A percentile compares a stretch with the other conserved stretches of the same genome.
phyloP scores from a whole-genome alignment of 1,140 invertebrate genomes.

The Laodelphax striatellus region DNA sequence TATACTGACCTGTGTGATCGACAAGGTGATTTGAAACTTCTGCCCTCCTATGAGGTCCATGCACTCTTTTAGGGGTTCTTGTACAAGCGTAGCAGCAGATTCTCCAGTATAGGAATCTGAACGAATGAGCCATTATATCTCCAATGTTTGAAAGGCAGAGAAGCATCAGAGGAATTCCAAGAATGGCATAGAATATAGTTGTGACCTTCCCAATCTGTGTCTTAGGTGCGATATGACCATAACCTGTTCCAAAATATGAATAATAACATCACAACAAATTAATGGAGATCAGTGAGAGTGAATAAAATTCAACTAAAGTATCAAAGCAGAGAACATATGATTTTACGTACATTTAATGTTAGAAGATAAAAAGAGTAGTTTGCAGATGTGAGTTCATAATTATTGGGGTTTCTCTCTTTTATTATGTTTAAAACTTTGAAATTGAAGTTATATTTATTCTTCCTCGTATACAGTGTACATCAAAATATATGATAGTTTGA shows the following conservation, averaged over 20 bases:
- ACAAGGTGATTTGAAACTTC: conserved; percentile 20
- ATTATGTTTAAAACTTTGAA: no score
- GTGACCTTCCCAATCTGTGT: conserved; percentile 84
- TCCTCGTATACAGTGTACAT: no score
- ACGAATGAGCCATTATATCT: conserved; percentile 90
- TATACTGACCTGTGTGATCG: conserved; percentile 21
- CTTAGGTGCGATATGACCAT: conserved; percentile 91
- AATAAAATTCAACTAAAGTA: no score
- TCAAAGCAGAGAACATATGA: no score
- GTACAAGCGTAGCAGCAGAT: conserved; percentile 83
- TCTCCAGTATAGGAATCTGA: conserved; percentile 82
- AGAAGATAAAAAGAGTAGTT: no score
- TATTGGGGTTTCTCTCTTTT: no score
- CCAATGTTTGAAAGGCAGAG: conserved; percentile 90
- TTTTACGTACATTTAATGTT: no score
- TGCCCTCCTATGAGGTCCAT: conserved; percentile 18
- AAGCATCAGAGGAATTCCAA: conserved; percentile 90
- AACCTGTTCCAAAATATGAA: conserved; percentile 48
- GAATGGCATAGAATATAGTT: conserved; percentile 90
- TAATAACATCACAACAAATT: neutral
- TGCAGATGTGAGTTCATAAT: no score
- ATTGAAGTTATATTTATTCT: no score
- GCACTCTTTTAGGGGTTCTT: conserved; percentile 49
- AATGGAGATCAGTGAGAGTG: no score
- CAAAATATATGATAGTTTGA: no score